phyloP scores from a whole-genome alignment of 30 jellyfish, hydroid and myxozoan species.

The Nemopilema nomurai region DNA sequence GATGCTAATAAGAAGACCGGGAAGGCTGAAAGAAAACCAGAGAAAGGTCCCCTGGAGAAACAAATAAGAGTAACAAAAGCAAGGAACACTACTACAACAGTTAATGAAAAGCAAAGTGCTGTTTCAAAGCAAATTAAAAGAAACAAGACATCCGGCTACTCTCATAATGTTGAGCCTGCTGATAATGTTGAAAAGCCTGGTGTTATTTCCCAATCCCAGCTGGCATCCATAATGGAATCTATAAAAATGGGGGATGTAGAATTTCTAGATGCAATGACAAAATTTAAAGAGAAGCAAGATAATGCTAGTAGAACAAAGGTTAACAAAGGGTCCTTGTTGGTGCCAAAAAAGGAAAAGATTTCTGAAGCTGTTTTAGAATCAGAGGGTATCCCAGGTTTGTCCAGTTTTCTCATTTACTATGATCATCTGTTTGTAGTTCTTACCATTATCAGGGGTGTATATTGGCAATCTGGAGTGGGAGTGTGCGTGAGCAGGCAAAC shows the following conservation, averaged over 20 bases:
- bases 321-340: background rate
- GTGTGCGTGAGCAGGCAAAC: too few species aligned
- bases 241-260: slow-evolving; percentile 32
- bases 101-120: background rate
- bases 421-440: too few species aligned
- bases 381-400: slow-evolving; percentile 33
- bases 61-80: background rate
- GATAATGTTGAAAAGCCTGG: slow-evolving; percentile 3
- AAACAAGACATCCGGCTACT: background rate
- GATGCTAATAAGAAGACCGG: slow-evolving; percentile 5
- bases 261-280: slow-evolving; percentile 5
- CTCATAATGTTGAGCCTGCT: background rate
- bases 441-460: too few species aligned
- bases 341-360: background rate
- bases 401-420: background rate
- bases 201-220: slow-evolving; percentile 45
- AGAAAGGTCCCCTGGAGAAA: background rate
- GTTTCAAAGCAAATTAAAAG: background rate
- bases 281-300: background rate
- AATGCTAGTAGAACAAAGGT: background rate
- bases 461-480: too few species aligned
- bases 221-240: slow-evolving; percentile 30
- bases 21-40: background rate
- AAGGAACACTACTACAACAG: background rate
- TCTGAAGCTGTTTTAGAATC: background rate